Conservation (phyloP, 2,797 vertebrate species). For the Neosilurus hyrtlii region DNA sequence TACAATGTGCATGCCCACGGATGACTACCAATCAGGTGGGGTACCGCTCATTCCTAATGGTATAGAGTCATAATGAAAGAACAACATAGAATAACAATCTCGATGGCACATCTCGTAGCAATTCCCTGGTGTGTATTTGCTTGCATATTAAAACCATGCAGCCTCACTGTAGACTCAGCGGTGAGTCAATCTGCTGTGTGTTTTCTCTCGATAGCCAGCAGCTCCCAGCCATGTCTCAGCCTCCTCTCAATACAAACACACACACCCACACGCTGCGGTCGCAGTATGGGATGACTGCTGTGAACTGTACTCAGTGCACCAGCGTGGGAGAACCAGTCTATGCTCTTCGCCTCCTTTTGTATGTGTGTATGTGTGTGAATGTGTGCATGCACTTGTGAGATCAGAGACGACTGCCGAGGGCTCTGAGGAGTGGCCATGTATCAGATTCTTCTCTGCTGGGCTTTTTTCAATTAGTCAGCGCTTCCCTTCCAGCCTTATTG, state of each 20-base stretch:
- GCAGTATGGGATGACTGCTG: constrained; percentile 28
- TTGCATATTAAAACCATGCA: constrained; percentile 41
- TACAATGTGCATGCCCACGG: constrained; percentile 20
- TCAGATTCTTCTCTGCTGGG: constrained; percentile 72
- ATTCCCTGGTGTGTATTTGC: constrained; percentile 23
- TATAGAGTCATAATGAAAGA: constrained; percentile 17
- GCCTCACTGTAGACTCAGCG: constrained; percentile 34
- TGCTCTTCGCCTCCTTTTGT: constrained; percentile 32
- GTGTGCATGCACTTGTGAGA: constrained; percentile 24
- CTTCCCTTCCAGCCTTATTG: constrained; percentile 52
- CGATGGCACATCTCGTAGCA: background rate
- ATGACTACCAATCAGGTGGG: constrained; percentile 9
- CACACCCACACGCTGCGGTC: constrained; percentile 31
- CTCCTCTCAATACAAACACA: constrained; percentile 34
- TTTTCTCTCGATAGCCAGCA: constrained; percentile 36
- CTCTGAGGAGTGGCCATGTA: constrained; percentile 45
- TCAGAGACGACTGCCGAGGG: constrained; percentile 51
- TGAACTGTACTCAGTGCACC: constrained; percentile 30
- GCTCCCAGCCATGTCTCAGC: constrained; percentile 31
- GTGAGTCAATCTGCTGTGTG: constrained; percentile 46
- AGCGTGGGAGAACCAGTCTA: constrained; percentile 37
- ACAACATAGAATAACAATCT: background rate
- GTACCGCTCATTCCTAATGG: background rate
- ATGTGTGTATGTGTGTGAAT: constrained; percentile 14
- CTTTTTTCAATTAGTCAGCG: constrained; percentile 75